phyloP scores from a whole-genome alignment of 1,140 invertebrate species.

The Drosophila fuyamai region DNA sequence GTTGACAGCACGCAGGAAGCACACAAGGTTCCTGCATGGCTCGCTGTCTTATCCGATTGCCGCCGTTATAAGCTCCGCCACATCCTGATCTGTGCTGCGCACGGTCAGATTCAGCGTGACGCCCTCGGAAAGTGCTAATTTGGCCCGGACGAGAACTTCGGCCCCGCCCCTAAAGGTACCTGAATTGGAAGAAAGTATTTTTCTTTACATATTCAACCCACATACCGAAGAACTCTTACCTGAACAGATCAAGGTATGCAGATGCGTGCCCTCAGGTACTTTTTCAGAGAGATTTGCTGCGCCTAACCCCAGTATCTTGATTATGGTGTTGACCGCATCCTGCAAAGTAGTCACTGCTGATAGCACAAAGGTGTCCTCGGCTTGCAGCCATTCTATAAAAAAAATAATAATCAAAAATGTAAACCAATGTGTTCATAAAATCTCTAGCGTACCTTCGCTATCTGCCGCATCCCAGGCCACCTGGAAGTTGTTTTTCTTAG shows the following conservation, averaged over 20 bases:
- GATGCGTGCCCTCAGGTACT: conserved; percentile 92
- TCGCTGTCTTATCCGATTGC: conserved; percentile 90
- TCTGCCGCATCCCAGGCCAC: conserved; percentile 89
- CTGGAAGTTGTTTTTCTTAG: conserved; percentile 92
- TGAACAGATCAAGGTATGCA: conserved; percentile 92
- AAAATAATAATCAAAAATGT: neutral
- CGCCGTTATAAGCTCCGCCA: conserved; percentile 94
- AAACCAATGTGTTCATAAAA: neutral
- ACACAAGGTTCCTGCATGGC: conserved; percentile 63
- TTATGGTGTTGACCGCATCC: conserved; percentile 94
- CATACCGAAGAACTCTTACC: conserved; percentile 84
- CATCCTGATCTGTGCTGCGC: conserved; percentile 88
- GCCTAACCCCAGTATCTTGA: conserved; percentile 94
- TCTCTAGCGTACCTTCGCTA: conserved; percentile 73
- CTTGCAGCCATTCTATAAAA: conserved; percentile 87
- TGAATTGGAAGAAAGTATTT: conserved; percentile 37
- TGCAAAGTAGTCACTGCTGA: conserved; percentile 92
- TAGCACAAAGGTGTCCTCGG: conserved; percentile 96
- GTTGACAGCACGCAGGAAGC: conserved; percentile 66
- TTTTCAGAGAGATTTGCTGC: conserved; percentile 94
- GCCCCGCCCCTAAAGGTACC: conserved; percentile 95
- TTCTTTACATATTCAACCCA: conserved; percentile 4
- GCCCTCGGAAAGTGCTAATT: conserved; percentile 91
- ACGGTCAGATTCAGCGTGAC: conserved; percentile 91
- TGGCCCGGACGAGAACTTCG: conserved; percentile 94